phyloP scores from a whole-genome alignment of 2,113 vertebrate species.

The Amblyornis subalaris region DNA sequence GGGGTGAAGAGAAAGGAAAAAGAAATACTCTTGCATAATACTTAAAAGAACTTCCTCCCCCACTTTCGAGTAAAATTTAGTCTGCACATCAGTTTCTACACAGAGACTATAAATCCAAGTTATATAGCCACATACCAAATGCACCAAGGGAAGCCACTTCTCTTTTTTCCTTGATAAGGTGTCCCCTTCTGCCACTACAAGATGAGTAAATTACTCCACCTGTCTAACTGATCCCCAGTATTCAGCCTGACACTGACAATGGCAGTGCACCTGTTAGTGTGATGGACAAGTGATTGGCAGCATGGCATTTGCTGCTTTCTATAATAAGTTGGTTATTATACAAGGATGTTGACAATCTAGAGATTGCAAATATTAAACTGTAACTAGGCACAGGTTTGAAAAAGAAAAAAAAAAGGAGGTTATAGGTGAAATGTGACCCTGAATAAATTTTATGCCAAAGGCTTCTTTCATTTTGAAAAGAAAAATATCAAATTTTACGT shows the following conservation, averaged over 20 bases:
- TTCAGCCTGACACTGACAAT: constrained; percentile 54
- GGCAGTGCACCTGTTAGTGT: constrained; percentile 63
- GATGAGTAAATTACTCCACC: constrained; percentile 57
- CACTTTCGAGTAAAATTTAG: background rate
- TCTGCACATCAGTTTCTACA: background rate
- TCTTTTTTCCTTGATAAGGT: constrained; percentile 42
- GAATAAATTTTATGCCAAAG: constrained; percentile 31
- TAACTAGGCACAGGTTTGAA: background rate
- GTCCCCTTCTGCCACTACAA: constrained; percentile 18
- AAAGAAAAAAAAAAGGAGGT: background rate
- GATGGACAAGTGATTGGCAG: constrained; percentile 58
- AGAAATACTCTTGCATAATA: background rate
- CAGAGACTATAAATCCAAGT: background rate
- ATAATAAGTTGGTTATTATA: constrained; percentile 56
- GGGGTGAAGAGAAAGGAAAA: background rate
- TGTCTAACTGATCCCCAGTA: constrained; percentile 59
- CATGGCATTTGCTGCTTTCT: constrained; percentile 41
- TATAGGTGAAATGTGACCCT: background rate
- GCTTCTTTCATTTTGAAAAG: constrained; percentile 20
- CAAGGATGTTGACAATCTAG: constrained; percentile 41
- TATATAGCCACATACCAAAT: background rate
- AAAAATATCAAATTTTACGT: constrained; percentile 12
- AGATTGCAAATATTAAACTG: constrained; percentile 38
- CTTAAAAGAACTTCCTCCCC: background rate
- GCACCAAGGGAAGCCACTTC: background rate